These are phyloP conservation scores for Sebastes flavidus DNA, from an alignment of 2,797 vertebrate genomes.

Conservation along the genomic window DNA sequence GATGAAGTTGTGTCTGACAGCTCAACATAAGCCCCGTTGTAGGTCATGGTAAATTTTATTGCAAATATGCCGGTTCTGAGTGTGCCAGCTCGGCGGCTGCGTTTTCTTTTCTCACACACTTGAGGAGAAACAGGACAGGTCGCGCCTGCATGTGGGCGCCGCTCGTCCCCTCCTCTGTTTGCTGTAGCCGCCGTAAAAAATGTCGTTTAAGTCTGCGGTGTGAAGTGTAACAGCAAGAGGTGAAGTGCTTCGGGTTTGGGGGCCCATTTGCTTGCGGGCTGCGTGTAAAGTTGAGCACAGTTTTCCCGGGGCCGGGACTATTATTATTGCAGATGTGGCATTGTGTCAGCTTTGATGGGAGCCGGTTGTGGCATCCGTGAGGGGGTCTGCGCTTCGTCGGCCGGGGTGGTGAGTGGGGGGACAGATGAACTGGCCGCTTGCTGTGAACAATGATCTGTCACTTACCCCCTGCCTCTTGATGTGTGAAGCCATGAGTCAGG, in stretches of 20 bases:
- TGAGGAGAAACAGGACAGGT: constrained; percentile 61
- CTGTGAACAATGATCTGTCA: constrained; percentile 76
- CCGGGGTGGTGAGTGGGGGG: constrained; percentile 42
- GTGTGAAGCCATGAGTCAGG: constrained; percentile 56
- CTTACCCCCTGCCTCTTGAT: constrained; percentile 52
- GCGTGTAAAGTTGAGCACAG: constrained; percentile 50
- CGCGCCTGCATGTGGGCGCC: constrained; percentile 55
- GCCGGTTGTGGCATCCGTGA: constrained; percentile 74
- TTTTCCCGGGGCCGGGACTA: constrained; percentile 31
- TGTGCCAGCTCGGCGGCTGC: constrained; percentile 17
- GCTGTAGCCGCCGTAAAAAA: constrained; percentile 68
- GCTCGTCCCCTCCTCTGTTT: constrained; percentile 63
- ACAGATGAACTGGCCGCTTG: constrained; percentile 62
- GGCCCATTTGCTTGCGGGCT: constrained; percentile 61
- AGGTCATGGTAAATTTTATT: constrained; percentile 18
- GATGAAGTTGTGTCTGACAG: constrained; percentile 36
- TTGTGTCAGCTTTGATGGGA: constrained; percentile 75
- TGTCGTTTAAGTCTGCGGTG: constrained; percentile 56
- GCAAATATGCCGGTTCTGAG: constrained; percentile 6
- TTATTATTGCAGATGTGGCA: constrained; percentile 72
- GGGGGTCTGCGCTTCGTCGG: constrained; percentile 60
- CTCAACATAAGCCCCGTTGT: constrained; percentile 15
- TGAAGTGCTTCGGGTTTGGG: constrained; percentile 56
- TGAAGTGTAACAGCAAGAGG: constrained; percentile 70
- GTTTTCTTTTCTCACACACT: constrained; percentile 71